Evolutionary conservation across 2,113 vertebrate species (phyloP).

Genomic region (Pangasianodon hypophthalmus): DNA sequence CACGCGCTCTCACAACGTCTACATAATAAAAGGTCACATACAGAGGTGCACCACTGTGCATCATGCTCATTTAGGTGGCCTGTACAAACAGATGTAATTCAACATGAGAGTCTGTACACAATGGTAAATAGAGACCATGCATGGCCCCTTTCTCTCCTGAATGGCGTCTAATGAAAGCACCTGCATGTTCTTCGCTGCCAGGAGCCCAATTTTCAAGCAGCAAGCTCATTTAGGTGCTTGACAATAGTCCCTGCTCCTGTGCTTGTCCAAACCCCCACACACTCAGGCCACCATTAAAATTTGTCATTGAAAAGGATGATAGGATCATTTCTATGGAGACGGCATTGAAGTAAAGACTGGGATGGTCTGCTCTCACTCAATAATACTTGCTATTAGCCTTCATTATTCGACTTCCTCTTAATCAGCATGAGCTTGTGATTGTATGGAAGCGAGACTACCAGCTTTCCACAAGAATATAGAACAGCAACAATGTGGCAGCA

Average conservation of each 20-base stretch:
- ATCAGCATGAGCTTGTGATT: slow-evolving; percentile 70
- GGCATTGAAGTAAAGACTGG: slow-evolving; percentile 42
- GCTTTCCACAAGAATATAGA: background rate
- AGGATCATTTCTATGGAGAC: slow-evolving; percentile 61
- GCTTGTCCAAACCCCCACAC: slow-evolving; percentile 19
- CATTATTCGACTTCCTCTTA: slow-evolving; percentile 73
- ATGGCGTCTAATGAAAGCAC: slow-evolving; percentile 68
- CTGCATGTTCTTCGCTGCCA: slow-evolving; percentile 60
- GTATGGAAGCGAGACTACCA: no score
- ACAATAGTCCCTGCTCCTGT: slow-evolving; percentile 49
- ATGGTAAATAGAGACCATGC: slow-evolving; percentile 33
- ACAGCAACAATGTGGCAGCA: no score
- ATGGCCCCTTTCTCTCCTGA: slow-evolving; percentile 47
- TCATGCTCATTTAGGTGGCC: slow-evolving; percentile 24
- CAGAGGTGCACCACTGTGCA: slow-evolving; percentile 40
- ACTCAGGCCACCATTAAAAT: slow-evolving; percentile 56
- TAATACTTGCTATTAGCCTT: slow-evolving; percentile 69
- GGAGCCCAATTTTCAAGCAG: slow-evolving; percentile 48
- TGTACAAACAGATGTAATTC: slow-evolving; percentile 57
- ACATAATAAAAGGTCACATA: slow-evolving; percentile 50
- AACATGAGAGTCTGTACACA: slow-evolving; percentile 49
- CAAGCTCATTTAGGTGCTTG: slow-evolving; percentile 54
- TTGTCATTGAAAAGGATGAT: slow-evolving; percentile 65
- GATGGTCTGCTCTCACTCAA: slow-evolving; percentile 60
- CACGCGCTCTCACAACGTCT: slow-evolving; percentile 3